phyloP scores from a whole-genome alignment of 2,888 invertebrate genomes.

The Chironomus riparius region DNA sequence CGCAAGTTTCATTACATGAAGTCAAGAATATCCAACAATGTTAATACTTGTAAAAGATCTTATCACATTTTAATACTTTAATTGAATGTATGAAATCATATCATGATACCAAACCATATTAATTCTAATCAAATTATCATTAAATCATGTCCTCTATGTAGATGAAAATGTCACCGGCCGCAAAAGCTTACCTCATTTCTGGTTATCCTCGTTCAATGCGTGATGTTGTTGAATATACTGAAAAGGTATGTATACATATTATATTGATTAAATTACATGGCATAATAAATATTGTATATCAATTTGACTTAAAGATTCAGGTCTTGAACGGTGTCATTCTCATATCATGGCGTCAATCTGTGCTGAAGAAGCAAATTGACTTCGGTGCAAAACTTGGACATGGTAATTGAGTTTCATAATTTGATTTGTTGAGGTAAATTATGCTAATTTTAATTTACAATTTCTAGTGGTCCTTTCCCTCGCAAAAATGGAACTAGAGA shows the following conservation, averaged over 20 bases:
- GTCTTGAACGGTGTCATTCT: constrained; percentile 77
- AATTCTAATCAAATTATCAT: no score
- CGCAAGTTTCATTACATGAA: no score
- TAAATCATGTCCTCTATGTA: not conserved
- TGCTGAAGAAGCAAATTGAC: constrained; percentile 80
- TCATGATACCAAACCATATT: no score
- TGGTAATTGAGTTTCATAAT: constrained; percentile 29
- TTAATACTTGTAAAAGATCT: no score
- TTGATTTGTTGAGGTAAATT: not conserved
- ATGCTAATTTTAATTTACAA: not conserved
- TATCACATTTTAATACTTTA: no score
- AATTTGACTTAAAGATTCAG: constrained; percentile 57
- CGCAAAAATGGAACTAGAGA: constrained; percentile 78
- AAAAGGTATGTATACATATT: constrained; percentile 55
- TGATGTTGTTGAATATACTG: constrained; percentile 83
- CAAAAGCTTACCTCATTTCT: constrained; percentile 78
- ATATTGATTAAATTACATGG: no score
- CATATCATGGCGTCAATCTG: constrained; percentile 78
- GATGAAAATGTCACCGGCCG: constrained; percentile 86
- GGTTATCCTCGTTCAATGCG: constrained; percentile 87
- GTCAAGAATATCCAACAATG: no score
- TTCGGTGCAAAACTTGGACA: constrained; percentile 83
- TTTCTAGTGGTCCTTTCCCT: constrained; percentile 54
- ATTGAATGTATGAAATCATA: no score
- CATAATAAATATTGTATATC: not conserved